Base-by-base conservation (phyloP, 2,888 invertebrate species). In the Nomada hirtipes region DNA sequence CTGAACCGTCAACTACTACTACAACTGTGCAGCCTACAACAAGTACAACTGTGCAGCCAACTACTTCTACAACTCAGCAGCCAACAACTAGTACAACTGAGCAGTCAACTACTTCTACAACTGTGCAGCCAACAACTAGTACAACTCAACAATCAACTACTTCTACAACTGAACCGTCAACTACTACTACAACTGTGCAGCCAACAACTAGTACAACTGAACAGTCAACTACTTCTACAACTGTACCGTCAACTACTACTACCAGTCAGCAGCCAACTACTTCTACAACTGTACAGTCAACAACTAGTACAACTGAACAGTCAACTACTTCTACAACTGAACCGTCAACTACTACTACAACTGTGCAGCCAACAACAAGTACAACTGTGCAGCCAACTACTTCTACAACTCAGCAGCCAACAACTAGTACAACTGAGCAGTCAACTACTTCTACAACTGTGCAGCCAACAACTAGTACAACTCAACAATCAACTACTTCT, bases 221-320 rank as follows among this genome's bases (percentile, higher is more conserved):
- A 0, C 11, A 13, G 23, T 7, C 74, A 15, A 60, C 0, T 0
- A 0, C 23, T 20, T 2, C 11, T 4, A 23, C 4, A 0, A 36
- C 11, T 0, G 36, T 18, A 50, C 18, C 2, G 15, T 1, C 15
- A 18, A 18, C 29, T 2, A 11, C 59, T 4, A 36, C 2, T 18
- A 36, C 36, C 0, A 60, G n/a, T 0, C n/a, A n/a, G 36, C 36
- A 60, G 1, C 2, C 0, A 55, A 85, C 2, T 79, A 89, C 0
- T 0, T 18, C 15, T 11, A 60, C 36, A 4, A 36, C 53, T 9
- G 20, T 42, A 10, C 0, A 20, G 20, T 7, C 20, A 0, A 36
- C 2, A 0, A 7, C 26, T 0, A 7, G 4, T 1, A 15, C 0
- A 0, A 7, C 26, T 10, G 29, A 15, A 11, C 1, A 0, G 13